phyloP scores from a whole-genome alignment of 2,888 invertebrate species.

The Hyposoter didymator region DNA sequence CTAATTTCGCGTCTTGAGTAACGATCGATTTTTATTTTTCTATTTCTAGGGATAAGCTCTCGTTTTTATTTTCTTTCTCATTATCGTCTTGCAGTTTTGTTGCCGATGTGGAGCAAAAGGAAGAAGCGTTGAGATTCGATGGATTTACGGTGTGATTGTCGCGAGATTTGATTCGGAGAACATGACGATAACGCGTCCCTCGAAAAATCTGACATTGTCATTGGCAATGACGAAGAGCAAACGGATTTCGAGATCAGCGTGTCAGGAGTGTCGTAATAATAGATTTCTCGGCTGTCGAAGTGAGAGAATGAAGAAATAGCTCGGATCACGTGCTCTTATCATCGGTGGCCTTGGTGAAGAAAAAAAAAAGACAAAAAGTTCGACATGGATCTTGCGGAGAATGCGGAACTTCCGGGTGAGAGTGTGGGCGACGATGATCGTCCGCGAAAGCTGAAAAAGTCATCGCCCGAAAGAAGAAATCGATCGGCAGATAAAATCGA shows the following conservation, averaged over 20 bases:
- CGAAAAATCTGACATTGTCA: background rate
- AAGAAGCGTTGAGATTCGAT: background rate
- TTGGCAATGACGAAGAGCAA: conserved; percentile 32
- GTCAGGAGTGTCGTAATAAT: conserved; percentile 41
- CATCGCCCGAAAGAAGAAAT: conserved; percentile 23
- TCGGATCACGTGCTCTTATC: conserved; percentile 13
- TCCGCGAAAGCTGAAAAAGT: background rate
- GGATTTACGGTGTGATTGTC: conserved; percentile 25
- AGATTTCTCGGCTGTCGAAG: conserved; percentile 27
- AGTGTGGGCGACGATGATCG: conserved; percentile 5
- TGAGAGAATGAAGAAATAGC: conserved; percentile 37
- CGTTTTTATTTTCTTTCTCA: background rate
- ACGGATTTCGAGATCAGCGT: conserved; percentile 27
- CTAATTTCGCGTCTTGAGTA: background rate
- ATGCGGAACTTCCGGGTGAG: background rate
- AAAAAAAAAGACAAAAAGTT: background rate
- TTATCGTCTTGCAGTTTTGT: background rate
- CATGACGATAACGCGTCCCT: background rate
- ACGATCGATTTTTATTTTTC: background rate
- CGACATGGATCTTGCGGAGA: conserved; percentile 31
- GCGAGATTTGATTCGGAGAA: background rate
- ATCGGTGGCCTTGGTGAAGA: conserved; percentile 14
- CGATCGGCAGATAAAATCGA: conserved; percentile 29
- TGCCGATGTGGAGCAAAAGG: background rate
- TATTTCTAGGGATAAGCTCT: background rate